These are phyloP conservation scores for Pocota personata DNA, from an alignment of 2,888 invertebrate species.

Conservation along the genomic window DNA sequence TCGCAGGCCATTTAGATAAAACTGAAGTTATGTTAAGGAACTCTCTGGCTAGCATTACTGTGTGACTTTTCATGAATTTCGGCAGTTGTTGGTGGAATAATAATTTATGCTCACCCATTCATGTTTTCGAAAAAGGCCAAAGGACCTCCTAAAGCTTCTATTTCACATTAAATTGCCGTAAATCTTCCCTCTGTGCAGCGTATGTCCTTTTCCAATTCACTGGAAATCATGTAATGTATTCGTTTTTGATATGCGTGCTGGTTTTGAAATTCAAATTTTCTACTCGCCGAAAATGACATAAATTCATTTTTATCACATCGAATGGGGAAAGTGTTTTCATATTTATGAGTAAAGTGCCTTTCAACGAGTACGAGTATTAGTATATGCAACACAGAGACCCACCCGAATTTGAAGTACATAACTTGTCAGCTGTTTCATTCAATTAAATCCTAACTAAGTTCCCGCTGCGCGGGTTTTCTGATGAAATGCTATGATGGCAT, in stretches of 20 bases:
- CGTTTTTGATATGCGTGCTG: not conserved
- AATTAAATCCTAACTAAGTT: not conserved
- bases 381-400: not conserved
- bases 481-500: not conserved
- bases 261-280: constrained; percentile 13
- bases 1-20: constrained; percentile 6
- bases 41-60: not conserved
- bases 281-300: not conserved
- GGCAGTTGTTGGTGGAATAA: constrained; percentile 18
- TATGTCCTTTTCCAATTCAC: constrained; percentile 1
- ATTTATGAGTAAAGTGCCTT: not conserved
- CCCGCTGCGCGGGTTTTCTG: not conserved
- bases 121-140: not conserved
- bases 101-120: not conserved
- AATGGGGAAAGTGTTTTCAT: not conserved
- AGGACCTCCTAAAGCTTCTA: not conserved
- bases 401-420: not conserved
- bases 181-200: not conserved
- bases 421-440: not conserved
- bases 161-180: not conserved
- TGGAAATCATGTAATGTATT: constrained; percentile 2
- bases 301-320: not conserved
- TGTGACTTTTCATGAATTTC: not conserved
- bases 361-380: not conserved
- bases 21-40: constrained; percentile 22